phyloP scores from a whole-genome alignment of 1,140 invertebrate genomes.

The Papilio glaucus region DNA sequence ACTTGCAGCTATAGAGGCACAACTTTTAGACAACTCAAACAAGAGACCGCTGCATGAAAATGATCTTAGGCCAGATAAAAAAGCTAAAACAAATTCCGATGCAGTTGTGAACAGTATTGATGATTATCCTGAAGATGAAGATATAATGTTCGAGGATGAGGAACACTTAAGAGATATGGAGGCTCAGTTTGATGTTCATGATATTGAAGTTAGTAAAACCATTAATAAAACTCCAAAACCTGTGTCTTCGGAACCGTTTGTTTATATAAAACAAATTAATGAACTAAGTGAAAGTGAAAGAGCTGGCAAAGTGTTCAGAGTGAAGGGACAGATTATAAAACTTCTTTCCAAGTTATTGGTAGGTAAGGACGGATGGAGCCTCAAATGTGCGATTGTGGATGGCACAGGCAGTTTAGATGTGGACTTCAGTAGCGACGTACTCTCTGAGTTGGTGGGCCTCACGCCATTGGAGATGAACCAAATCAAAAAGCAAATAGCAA shows the following conservation, averaged over 20 bases:
- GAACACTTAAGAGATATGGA: slow-evolving; percentile 67
- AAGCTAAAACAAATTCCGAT: slow-evolving; percentile 49
- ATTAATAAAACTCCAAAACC: slow-evolving; percentile 44
- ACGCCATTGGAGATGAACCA: slow-evolving; percentile 68
- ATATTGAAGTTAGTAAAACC: slow-evolving; percentile 36
- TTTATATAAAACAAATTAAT: slow-evolving; percentile 77
- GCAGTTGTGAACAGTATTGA: slow-evolving; percentile 42
- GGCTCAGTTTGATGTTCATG: slow-evolving; percentile 54
- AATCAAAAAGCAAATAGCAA: slow-evolving; percentile 63
- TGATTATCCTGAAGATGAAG: slow-evolving; percentile 60
- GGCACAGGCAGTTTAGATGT: slow-evolving; percentile 71
- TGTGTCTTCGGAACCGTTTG: slow-evolving; percentile 63
- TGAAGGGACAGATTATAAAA: slow-evolving; percentile 74
- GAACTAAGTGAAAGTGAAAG: slow-evolving; percentile 55
- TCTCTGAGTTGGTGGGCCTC: slow-evolving; percentile 67
- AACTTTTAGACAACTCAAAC: slow-evolving; percentile 46
- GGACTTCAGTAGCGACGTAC: slow-evolving; percentile 69
- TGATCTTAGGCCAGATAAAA: slow-evolving; percentile 59
- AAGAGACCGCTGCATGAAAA: slow-evolving; percentile 52
- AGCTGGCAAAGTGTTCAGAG: slow-evolving; percentile 62
- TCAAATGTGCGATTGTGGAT: slow-evolving; percentile 72
- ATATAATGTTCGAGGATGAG: slow-evolving; percentile 63
- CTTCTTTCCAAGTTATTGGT: slow-evolving; percentile 69
- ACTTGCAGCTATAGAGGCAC: slow-evolving; percentile 61
- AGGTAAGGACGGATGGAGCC: slow-evolving; percentile 67